phyloP scores from a whole-genome alignment of 2,113 vertebrate genomes.

The Tiliqua scincoides region DNA sequence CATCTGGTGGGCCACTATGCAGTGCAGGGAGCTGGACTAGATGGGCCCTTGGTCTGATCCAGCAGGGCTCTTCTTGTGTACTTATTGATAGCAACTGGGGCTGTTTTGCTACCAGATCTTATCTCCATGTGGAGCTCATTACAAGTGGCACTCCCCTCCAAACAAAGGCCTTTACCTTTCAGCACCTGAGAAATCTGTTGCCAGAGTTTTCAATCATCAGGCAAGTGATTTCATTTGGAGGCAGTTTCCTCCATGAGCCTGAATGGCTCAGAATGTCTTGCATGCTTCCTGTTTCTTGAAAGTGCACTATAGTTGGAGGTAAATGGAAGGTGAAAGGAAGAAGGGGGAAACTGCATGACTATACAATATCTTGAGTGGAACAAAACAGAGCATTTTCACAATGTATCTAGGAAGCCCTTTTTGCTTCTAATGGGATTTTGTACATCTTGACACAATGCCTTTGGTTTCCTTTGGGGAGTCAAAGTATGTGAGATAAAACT shows the following conservation, averaged over 20 bases:
- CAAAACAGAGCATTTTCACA: background rate
- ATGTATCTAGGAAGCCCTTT: background rate
- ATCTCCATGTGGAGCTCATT: background rate
- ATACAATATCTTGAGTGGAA: background rate
- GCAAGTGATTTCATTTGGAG: slow-evolving; percentile 19
- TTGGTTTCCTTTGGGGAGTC: too few relatives aligned
- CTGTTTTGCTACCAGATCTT: background rate
- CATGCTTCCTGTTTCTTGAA: slow-evolving; percentile 27
- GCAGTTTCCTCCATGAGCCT: background rate
- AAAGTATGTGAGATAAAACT: too few relatives aligned
- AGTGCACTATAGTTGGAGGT: background rate
- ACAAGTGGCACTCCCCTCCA: rapidly evolving
- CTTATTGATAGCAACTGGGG: too few relatives aligned
- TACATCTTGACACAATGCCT: background rate
- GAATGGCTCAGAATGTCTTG: slow-evolving; percentile 27
- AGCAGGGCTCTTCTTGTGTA: too few relatives aligned
- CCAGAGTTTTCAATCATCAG: background rate
- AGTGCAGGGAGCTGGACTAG: too few relatives aligned
- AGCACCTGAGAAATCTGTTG: background rate
- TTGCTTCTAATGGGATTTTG: background rate
- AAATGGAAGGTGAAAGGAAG: slow-evolving; percentile 12
- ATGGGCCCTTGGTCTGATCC: too few relatives aligned
- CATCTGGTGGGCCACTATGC: too few relatives aligned
- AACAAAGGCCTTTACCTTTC: background rate
- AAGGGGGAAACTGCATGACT: slow-evolving; percentile 12